Conservation (phyloP, 2,797 vertebrate genomes). For the Sphaeramia orbicularis region DNA sequence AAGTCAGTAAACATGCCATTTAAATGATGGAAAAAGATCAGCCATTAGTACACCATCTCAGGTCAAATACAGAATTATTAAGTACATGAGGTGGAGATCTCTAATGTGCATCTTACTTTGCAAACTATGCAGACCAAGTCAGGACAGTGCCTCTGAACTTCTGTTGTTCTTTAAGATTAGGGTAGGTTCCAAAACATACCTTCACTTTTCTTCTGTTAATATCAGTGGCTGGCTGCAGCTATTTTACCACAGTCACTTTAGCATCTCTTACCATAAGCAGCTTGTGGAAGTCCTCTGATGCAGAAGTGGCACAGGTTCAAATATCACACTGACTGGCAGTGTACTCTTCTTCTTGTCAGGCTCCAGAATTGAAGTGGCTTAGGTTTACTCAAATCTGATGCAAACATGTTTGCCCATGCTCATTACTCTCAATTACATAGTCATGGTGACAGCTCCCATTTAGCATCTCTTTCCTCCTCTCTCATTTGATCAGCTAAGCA, state of each 20-base stretch:
- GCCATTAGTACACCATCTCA: constrained; percentile 76
- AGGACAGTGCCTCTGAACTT: constrained; percentile 56
- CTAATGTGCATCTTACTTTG: constrained; percentile 57
- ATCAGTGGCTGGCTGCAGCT: constrained; percentile 19
- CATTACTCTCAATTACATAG: constrained; percentile 23
- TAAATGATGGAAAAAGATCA: constrained; percentile 56
- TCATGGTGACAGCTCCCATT: constrained; percentile 19
- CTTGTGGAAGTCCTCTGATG: constrained; percentile 18
- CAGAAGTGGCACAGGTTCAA: background rate
- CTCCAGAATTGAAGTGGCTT: constrained; percentile 4
- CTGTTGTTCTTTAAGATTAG: constrained; percentile 41
- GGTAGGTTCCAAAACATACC: constrained; percentile 16
- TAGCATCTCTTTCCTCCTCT: constrained; percentile 38
- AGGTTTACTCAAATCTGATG: constrained; percentile 19
- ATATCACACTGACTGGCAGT: background rate
- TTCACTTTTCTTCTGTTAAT: constrained; percentile 4
- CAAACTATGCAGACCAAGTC: constrained; percentile 73
- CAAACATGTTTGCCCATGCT: constrained; percentile 8
- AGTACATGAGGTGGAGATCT: constrained; percentile 39
- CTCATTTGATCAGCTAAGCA: constrained; percentile 18
- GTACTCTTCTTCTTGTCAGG: background rate
- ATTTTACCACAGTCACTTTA: constrained; percentile 24
- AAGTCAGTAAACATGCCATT: constrained; percentile 57
- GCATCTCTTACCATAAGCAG: constrained; percentile 23
- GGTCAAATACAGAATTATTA: constrained; percentile 58